Evolutionary conservation across 2,797 vertebrate genomes (phyloP), one percentile per base, ranked within the genome.

Genomic region (Falco rusticolus): DNA sequence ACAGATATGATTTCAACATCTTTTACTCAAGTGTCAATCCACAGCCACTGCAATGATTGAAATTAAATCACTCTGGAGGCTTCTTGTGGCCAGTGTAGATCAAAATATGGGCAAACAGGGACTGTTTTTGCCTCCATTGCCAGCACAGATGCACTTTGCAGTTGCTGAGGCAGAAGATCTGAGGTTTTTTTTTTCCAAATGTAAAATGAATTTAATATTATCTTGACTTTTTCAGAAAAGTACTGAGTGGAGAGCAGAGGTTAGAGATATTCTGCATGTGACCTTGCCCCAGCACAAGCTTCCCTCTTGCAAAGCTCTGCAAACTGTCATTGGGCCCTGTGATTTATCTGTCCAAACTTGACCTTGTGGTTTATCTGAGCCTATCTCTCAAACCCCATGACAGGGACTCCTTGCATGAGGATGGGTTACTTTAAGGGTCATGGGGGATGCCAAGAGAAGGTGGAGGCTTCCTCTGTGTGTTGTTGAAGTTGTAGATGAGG

Each of bases 191-290:
- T 75, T 66, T 65, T 10, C n/a, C 31, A 72, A 75, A 75, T 15
- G 15, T 13, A 34, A 66, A 74, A 77, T 9, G 4, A 74, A 64
- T 83, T 51, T 79, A 50, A 53, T 66, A 51, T 92, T 84, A 68
- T 74, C 43, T 57, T 89, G 71, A 90, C 66, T 63, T 79, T 90
- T 91, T 88, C 81, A 74, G 66, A 39, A 76, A 92, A 60, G n/a
- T 45, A 53, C 21, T 54, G 50, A 89, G 31, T 17, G 29, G 14
- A 87, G 28, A 84, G 8, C 26, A 70, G 51, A 60, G 39, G 53
- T 72, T 34, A 84, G 48, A 63, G 34, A 63, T 34, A 51, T 11
- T 64, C 51, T 47, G 39, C 1, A 0, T 60, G 53, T 85, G 70
- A 96, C 39, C 37, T 94, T 82, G 64, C 66, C 41, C 53, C 37